Conservation (phyloP, 2,113 vertebrate species). For the Pelodiscus sinensis region DNA sequence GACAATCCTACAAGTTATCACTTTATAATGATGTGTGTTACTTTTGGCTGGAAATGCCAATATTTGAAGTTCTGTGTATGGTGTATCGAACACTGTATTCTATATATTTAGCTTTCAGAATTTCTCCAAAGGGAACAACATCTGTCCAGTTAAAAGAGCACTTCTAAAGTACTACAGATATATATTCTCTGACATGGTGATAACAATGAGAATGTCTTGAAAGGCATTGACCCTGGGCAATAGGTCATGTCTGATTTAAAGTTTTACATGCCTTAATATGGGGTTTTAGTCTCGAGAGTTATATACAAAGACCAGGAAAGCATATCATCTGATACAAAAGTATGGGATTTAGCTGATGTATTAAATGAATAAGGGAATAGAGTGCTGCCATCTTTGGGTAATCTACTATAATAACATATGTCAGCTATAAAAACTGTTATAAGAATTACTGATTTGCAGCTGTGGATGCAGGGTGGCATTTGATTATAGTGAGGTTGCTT, state of each 20-base stretch:
- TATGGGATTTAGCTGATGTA: not conserved
- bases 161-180: not conserved
- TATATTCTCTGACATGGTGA: not conserved
- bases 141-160: not conserved
- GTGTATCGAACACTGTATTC: constrained; percentile 28
- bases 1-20: not conserved
- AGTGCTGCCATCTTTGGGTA: constrained; percentile 56
- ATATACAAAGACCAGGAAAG: not conserved
- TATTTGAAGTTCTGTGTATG: not conserved
- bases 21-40: constrained; percentile 26
- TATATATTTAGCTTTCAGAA: not conserved
- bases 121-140: not conserved
- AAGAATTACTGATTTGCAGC: constrained; percentile 26
- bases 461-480: constrained; percentile 15
- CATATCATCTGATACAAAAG: not conserved
- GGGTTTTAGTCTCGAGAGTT: not conserved
- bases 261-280: not conserved
- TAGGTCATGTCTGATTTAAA: constrained; percentile 10
- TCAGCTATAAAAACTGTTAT: not conserved
- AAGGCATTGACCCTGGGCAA: not conserved
- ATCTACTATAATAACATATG: constrained; percentile 2
- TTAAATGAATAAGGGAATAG: constrained; percentile 27
- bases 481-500: constrained; percentile 29
- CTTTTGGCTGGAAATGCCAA: constrained; percentile 35
- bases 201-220: constrained; percentile 32